These are phyloP conservation scores for Martes martes DNA, from an alignment of 2,113 vertebrate genomes.

Conservation along the genomic window DNA sequence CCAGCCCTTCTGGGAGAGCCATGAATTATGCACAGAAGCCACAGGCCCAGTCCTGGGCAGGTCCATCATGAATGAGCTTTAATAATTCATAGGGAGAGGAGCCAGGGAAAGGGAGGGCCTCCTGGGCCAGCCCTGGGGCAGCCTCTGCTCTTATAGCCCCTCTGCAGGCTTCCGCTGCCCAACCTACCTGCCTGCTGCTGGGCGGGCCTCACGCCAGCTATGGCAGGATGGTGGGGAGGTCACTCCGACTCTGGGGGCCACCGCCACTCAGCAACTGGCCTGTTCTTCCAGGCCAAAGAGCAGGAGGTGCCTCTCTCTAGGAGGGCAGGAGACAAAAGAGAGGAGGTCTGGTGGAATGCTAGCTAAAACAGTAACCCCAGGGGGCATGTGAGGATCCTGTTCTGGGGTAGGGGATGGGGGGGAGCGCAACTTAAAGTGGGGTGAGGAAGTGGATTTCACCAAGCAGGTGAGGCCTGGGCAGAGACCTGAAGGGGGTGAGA, in stretches of 20 bases:
- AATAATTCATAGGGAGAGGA: conserved; percentile 84
- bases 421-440: neutral
- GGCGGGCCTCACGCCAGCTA: neutral
- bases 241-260: neutral
- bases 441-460: neutral
- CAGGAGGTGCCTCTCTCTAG: neutral
- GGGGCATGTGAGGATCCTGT: neutral
- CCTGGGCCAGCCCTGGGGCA: conserved; percentile 54
- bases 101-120: conserved; percentile 68
- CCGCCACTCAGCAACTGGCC: neutral
- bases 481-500: neutral
- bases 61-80: conserved; percentile 81
- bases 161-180: neutral
- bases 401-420: neutral
- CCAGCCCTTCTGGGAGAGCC: conserved; percentile 70
- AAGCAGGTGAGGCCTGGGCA: neutral
- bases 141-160: neutral
- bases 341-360: neutral
- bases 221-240: neutral
- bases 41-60: conserved; percentile 78
- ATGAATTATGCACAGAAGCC: conserved; percentile 85
- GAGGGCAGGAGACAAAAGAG: neutral
- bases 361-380: neutral
- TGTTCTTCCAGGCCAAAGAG: neutral
- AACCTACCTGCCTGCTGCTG: neutral